Conservation (phyloP, 1,140 invertebrate species). For the Euwallacea similis region DNA sequence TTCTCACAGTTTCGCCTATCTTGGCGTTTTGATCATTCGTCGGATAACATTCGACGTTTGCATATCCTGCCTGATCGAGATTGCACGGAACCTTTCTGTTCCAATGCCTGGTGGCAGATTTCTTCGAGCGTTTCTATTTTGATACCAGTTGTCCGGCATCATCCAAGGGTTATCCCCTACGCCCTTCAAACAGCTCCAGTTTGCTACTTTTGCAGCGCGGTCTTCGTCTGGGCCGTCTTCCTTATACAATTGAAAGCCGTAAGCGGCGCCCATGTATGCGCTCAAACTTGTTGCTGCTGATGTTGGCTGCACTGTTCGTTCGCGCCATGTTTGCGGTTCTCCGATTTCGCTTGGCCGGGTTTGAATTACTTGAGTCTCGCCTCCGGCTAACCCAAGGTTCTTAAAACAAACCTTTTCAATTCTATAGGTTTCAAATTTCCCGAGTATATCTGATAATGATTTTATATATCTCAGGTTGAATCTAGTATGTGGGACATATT, state of each 20-base stretch:
- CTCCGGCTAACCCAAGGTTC: constrained; percentile 27
- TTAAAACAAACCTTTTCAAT: constrained; percentile 41
- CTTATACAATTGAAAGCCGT: constrained; percentile 33
- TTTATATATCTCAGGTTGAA: constrained; percentile 42
- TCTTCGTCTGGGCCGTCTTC: constrained; percentile 20
- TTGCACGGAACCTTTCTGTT: constrained; percentile 32
- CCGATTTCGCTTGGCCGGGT: constrained; percentile 30
- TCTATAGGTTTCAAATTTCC: constrained; percentile 36
- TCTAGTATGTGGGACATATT: constrained; percentile 33
- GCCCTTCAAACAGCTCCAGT: constrained; percentile 37
- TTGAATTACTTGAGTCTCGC: constrained; percentile 38
- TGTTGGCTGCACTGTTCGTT: constrained; percentile 24
- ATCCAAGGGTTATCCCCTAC: constrained; percentile 25
- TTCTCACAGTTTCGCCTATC: too few species aligned
- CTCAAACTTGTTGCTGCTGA: constrained; percentile 31
- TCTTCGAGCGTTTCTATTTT: constrained; percentile 34
- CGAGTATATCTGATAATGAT: constrained; percentile 19
- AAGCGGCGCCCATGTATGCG: constrained; percentile 34
- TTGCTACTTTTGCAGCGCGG: constrained; percentile 6
- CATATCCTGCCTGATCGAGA: constrained; percentile 30
- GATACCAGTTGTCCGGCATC: constrained; percentile 39
- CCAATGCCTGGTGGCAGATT: constrained; percentile 35
- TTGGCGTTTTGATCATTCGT: constrained; percentile 30
- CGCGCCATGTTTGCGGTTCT: constrained; percentile 28
- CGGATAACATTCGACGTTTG: constrained; percentile 5